These are phyloP conservation scores for Drosophila suboccidentalis DNA, from an alignment of 2,888 invertebrate genomes.

Conservation along the genomic window DNA sequence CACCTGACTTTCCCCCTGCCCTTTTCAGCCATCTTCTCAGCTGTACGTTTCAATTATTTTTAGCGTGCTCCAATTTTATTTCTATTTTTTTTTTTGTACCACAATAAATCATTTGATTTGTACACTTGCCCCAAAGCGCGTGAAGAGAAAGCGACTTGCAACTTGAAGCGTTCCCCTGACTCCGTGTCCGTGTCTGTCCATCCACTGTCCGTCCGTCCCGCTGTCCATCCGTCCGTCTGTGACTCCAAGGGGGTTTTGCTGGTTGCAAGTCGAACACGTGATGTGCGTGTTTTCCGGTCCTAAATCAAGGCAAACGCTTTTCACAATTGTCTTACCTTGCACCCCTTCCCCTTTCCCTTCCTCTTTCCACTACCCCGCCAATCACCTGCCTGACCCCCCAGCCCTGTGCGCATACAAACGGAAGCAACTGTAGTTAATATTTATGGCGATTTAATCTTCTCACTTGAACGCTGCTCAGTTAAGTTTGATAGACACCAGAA, in stretches of 20 bases:
- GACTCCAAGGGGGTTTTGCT: conserved; percentile 3
- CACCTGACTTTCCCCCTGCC: conserved; percentile 1
- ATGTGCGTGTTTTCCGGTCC: conserved; percentile 83
- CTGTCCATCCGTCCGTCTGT: not conserved
- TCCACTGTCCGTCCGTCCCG: not conserved
- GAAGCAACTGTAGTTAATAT: conserved; percentile 81
- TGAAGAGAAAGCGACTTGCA: not conserved
- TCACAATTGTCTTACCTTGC: conserved; percentile 73
- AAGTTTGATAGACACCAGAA: conserved; percentile 72
- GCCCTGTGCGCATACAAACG: conserved; percentile 26
- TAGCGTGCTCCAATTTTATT: conserved; percentile 52
- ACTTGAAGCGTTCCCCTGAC: conserved; percentile 23
- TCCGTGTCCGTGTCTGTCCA: not conserved
- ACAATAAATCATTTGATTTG: conserved; percentile 78
- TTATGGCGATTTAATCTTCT: conserved; percentile 83
- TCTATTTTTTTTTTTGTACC: conserved; percentile 3
- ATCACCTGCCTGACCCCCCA: not conserved
- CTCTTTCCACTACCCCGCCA: not conserved
- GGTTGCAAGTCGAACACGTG: conserved; percentile 50
- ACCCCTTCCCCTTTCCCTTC: not conserved
- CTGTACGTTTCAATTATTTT: conserved; percentile 75
- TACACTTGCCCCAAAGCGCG: conserved; percentile 54
- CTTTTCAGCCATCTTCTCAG: not conserved
- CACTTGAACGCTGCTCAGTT: conserved; percentile 79
- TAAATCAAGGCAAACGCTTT: conserved; percentile 78